Evolutionary conservation across 2,113 vertebrate genomes (phyloP), one percentile per base, ranked within the genome.

Genomic region (Girardinichthys multiradiatus): DNA sequence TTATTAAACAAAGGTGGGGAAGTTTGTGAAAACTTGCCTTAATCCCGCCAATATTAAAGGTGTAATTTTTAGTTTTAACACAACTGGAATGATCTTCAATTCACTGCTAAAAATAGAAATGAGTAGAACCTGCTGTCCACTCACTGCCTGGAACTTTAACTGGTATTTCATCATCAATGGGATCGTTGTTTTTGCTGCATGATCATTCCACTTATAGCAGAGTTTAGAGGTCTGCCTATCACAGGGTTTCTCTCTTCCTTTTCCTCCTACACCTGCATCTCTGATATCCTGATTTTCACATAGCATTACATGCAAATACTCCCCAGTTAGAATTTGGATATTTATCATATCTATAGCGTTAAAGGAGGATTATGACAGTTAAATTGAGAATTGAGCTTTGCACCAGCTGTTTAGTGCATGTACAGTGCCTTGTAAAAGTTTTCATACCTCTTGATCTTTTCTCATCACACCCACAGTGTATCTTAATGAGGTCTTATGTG

Each of bases 221-320:
- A 54, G 17, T 7, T 54, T 24, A 54, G 2, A n/a, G 54, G 1
- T 57, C 27, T 29, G 58, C 10, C 28, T 29, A 6, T 60, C 15
- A 9, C 4, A 9, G 58, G 17, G 13, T 60, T 57, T 2, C 0
- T 57, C n/a, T 29, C 5, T 26, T 30, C 28, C 3, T 19, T 21
- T 17, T 26, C 30, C 37, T 30, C n/a, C 24, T 30, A 8, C 2
- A 0, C 28, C 2, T 59, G 2, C 33, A 51, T 68, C 51, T 13
- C 8, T 68, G 48, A 48, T 57, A 58, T 76, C 63, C 74, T 80
- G 64, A 39, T 81, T 76, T 35, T 74, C 81, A 85, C 63, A 30
- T 14, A 27, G 51, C 66, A 76, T 81, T 3, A 14, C 13, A 90
- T 86, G 83, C 79, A 89, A 89, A 89, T 83, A 4, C 6, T 4